Evolutionary conservation across 1,140 invertebrate genomes (phyloP), one percentile per base, ranked within the genome.

Genomic region (Drosophila mauritiana): DNA sequence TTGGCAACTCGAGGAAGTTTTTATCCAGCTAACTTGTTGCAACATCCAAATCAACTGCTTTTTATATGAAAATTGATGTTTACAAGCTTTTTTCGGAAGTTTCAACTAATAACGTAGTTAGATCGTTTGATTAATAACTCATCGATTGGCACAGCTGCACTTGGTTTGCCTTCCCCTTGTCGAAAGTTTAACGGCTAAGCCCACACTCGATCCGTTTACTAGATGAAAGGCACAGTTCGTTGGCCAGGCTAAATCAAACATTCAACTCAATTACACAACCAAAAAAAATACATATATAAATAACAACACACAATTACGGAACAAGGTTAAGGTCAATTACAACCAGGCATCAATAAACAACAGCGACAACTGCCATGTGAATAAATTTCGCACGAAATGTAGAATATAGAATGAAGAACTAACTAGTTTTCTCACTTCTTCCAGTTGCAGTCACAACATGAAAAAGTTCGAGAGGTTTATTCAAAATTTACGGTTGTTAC

Each of bases 241-340:
- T 65, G 70, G 45, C 31, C 37, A 74, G 40, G 36, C 46, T 43
- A 25, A 43, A 2, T 36, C 42, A 49, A 62, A 53, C 37, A 58
- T 37, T 67, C 42, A 56, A 61, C 43, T 43, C 45, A 61, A 56
- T 67, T 65, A 59, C 40, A 59, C 49, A 54, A 58, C 58, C 53
- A 15, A 78, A 64, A 72, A 36, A 55, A 57, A 70, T 56, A 83
- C 64, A 62, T 45, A 20, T 48, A 59, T 17, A 53, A 56, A 46
- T 48, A 55, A 46, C 34, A 36, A 51, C 52, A 43, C 43, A 58
- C 56, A 62, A 78, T 68, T 45, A 68, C 57, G 52, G 68, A 89
- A 89, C 84, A 89, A 89, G 84, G 84, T 90, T 89, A 89, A 89
- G 84, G 84, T 89, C 80, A 88, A 72, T 88, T 89, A 61, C 77